These are phyloP conservation scores for Pterobdella sp. DNA, from an alignment of 2,888 invertebrate species.

Conservation along the genomic window DNA sequence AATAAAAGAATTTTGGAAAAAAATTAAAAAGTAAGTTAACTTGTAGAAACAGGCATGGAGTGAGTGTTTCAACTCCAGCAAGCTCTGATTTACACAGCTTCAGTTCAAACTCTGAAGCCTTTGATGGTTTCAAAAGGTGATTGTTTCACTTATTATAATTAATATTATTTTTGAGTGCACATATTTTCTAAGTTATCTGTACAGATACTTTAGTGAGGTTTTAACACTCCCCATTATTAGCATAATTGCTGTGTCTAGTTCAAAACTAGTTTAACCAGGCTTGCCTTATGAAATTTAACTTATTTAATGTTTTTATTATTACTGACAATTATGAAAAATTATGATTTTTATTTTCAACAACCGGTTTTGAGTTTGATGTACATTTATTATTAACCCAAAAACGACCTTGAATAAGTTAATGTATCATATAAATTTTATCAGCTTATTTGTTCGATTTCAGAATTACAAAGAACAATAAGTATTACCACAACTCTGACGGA, in stretches of 20 bases:
- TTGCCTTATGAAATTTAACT: not conserved
- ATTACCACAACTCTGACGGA: slow-evolving; percentile 4
- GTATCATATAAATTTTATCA: not conserved
- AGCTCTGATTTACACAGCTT: not conserved
- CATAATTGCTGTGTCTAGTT: too few relatives aligned
- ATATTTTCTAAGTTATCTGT: too few relatives aligned
- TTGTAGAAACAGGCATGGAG: not conserved
- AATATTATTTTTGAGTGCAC: too few relatives aligned
- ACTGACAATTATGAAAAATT: too few relatives aligned
- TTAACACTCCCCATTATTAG: too few relatives aligned
- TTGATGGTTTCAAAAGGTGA: not conserved
- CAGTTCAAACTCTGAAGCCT: not conserved
- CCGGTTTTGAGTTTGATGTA: too few relatives aligned
- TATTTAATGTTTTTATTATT: not conserved
- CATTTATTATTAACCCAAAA: too few relatives aligned
- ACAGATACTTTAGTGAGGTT: too few relatives aligned
- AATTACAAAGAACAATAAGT: not conserved
- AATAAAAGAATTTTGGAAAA: too few relatives aligned
- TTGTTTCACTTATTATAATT: not conserved
- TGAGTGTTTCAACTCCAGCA: not conserved
- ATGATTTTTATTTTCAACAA: too few relatives aligned
- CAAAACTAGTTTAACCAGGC: not conserved
- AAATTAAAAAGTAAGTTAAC: not conserved
- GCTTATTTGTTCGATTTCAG: not conserved
- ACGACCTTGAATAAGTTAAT: not conserved